Percentiles rank a stretch among this genome's conserved stretches.
phyloP scores from a whole-genome alignment of 2,113 vertebrate genomes.

The Cathartes aura region DNA sequence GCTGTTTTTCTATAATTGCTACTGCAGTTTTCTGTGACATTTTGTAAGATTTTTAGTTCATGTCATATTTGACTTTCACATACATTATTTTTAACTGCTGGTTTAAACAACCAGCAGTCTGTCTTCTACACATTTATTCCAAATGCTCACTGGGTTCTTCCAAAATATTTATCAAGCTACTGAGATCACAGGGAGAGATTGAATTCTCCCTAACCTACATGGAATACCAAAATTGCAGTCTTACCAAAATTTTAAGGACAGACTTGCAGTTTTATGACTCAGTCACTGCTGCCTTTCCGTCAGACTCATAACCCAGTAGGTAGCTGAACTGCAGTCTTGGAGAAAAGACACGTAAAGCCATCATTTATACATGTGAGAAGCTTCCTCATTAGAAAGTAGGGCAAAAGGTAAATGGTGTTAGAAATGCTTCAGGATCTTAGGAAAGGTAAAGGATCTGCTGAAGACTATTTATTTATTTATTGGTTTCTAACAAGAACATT shows the following conservation, averaged over 20 bases:
- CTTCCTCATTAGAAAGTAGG: not conserved
- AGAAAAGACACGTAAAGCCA: not conserved
- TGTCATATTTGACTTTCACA: not conserved
- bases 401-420: not conserved
- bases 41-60: not conserved
- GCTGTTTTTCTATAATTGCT: not conserved
- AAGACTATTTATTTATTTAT: not conserved
- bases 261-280: not conserved
- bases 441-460: not conserved
- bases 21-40: not conserved
- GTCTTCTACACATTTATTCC: not conserved
- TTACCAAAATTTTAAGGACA: not conserved
- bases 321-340: not conserved
- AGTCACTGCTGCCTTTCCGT: not conserved
- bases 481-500: not conserved
- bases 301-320: not conserved
- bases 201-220: not conserved
- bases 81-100: not conserved
- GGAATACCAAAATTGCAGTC: not conserved
- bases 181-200: not conserved
- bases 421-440: not conserved
- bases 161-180: not conserved
- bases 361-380: not conserved
- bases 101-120: not conserved
- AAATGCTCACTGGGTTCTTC: not conserved